phyloP scores from a whole-genome alignment of 1,140 invertebrate species.

The Papilio machaon region DNA sequence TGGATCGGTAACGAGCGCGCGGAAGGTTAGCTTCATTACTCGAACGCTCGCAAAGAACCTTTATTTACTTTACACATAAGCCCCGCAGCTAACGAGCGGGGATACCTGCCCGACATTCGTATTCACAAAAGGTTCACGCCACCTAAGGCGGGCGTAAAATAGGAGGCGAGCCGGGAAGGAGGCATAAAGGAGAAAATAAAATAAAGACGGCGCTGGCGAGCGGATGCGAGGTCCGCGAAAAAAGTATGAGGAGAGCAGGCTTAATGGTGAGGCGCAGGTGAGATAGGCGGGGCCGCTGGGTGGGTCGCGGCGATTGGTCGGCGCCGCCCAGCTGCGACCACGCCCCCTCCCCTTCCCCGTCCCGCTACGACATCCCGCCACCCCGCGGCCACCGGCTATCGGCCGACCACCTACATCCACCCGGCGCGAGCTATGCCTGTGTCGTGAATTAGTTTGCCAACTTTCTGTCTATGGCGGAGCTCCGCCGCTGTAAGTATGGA shows the following conservation, averaged over 20 bases:
- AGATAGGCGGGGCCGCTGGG: constrained; percentile 74
- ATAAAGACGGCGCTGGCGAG: constrained; percentile 77
- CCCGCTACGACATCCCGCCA: constrained; percentile 43
- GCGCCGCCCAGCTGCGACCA: constrained; percentile 74
- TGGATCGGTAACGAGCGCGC: constrained; percentile 29
- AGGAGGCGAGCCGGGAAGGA: constrained; percentile 78
- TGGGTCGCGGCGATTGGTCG: constrained; percentile 72
- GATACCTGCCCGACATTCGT: constrained; percentile 79
- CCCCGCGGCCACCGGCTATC: constrained; percentile 73
- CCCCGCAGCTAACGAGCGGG: constrained; percentile 75
- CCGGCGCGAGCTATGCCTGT: constrained; percentile 78
- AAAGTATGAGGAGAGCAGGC: constrained; percentile 75
- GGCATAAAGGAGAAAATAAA: constrained; percentile 81
- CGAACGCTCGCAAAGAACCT: constrained; percentile 65
- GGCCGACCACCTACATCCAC: constrained; percentile 71
- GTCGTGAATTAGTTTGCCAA: constrained; percentile 81
- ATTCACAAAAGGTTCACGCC: constrained; percentile 79
- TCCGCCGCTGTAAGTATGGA: constrained; percentile 79
- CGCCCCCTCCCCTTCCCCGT: constrained; percentile 57
- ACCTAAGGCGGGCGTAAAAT: constrained; percentile 79
- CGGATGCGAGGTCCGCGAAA: constrained; percentile 79
- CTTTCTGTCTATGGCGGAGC: constrained; percentile 80
- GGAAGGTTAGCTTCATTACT: constrained; percentile 57
- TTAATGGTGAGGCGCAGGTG: constrained; percentile 79
- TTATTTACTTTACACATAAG: constrained; percentile 80